Percentiles rank a stretch among this genome's conserved stretches.
phyloP scores from a whole-genome alignment of 2,888 invertebrate genomes.

The Chloroclystis v-ata region DNA sequence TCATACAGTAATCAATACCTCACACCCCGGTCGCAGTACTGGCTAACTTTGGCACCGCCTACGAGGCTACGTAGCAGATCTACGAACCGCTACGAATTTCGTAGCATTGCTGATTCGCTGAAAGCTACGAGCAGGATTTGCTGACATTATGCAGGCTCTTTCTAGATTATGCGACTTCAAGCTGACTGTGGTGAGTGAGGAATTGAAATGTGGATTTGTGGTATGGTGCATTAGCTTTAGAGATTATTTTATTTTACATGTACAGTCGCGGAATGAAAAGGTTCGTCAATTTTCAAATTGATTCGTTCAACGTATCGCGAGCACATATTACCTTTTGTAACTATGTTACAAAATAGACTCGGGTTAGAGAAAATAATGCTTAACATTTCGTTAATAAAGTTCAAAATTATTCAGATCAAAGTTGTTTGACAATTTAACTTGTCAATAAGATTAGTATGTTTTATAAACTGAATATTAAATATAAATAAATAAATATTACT shows the following conservation, averaged over 20 bases:
- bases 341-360: too few relatives aligned
- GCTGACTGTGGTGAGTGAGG: background rate
- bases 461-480: too few relatives aligned
- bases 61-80: slow-evolving; percentile 50
- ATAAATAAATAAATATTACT: too few relatives aligned
- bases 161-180: slow-evolving; percentile 2
- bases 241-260: background rate
- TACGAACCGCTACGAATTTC: slow-evolving; percentile 32
- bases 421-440: too few relatives aligned
- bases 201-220: background rate
- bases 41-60: slow-evolving; percentile 57
- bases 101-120: slow-evolving; percentile 29
- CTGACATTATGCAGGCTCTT: slow-evolving; percentile 5
- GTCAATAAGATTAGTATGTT: too few relatives aligned
- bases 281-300: too few relatives aligned
- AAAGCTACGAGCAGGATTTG: slow-evolving; percentile 21
- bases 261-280: too few relatives aligned
- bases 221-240: background rate
- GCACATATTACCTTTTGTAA: too few relatives aligned
- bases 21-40: slow-evolving; percentile 50
- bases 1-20: slow-evolving; percentile 51
- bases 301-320: too few relatives aligned
- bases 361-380: too few relatives aligned
- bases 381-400: too few relatives aligned
- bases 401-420: too few relatives aligned